phyloP scores from a whole-genome alignment of 2,797 vertebrate genomes.

The Eulemur rubriventer region DNA sequence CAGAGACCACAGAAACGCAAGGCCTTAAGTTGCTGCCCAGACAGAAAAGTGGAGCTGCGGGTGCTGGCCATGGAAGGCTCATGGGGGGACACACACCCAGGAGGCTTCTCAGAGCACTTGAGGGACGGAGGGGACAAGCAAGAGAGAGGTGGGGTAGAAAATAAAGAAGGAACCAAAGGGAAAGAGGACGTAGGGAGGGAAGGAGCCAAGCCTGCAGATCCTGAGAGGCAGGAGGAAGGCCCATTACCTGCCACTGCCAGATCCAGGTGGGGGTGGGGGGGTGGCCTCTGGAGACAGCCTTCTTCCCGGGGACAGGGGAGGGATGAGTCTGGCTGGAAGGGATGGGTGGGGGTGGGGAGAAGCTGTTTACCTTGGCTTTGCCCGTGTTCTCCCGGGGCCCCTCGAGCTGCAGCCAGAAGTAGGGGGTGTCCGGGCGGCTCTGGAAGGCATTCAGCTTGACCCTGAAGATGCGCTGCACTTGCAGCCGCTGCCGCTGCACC shows the following conservation, averaged over 20 bases:
- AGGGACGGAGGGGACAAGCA: slow-evolving; percentile 20
- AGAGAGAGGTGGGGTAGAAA: slow-evolving; percentile 28
- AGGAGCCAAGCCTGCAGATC: not conserved
- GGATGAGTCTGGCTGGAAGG: not conserved
- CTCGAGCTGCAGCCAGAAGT: slow-evolving; percentile 89
- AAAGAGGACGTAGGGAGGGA: not conserved
- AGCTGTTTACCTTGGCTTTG: slow-evolving; percentile 89
- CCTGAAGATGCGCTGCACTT: slow-evolving; percentile 89
- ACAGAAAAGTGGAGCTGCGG: not conserved
- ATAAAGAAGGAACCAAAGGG: slow-evolving; percentile 8
- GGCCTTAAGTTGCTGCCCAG: not conserved
- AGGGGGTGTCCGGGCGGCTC: slow-evolving; percentile 74
- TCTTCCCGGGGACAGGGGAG: not conserved
- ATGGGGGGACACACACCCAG: not conserved
- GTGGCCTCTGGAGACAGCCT: not conserved
- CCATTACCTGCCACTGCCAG: slow-evolving; percentile 6
- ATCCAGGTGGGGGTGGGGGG: not conserved
- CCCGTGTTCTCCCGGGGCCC: slow-evolving; percentile 83
- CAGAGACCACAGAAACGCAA: slow-evolving; percentile 25
- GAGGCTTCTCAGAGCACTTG: not conserved
- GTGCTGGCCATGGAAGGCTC: not conserved
- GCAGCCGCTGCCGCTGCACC: slow-evolving; percentile 84
- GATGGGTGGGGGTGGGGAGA: not conserved
- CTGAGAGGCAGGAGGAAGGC: not conserved
- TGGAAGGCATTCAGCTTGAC: slow-evolving; percentile 83